Evolutionary conservation across 2,888 invertebrate species (phyloP).

Genomic region (Scaptomyza polygonia): DNA sequence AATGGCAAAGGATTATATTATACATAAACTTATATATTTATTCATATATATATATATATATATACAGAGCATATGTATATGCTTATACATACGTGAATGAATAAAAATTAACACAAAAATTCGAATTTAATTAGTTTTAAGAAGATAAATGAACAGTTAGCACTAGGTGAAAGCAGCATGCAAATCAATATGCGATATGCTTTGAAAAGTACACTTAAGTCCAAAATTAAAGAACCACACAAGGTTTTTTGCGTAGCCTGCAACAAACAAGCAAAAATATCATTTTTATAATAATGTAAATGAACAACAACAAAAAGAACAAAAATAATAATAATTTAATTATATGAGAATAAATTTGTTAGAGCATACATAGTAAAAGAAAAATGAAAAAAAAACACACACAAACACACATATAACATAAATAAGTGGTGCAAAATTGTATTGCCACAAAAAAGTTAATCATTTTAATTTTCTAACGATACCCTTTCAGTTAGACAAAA

Average conservation of each 20-base stretch:
- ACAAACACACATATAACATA: conserved; percentile 28
- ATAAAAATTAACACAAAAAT: conserved; percentile 83
- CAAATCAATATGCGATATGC: conserved; percentile 71
- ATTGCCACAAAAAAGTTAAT: conserved; percentile 40
- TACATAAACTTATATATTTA: conserved; percentile 42
- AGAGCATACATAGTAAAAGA: conserved; percentile 48
- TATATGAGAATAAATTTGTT: conserved; percentile 69
- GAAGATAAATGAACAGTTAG: conserved; percentile 65
- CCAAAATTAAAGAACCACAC: conserved; percentile 57
- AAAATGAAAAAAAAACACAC: conserved; percentile 14
- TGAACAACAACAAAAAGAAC: conserved; percentile 33
- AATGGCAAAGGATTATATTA: conserved; percentile 63
- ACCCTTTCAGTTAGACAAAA: conserved; percentile 40
- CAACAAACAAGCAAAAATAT: conserved; percentile 62
- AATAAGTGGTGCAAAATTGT: conserved; percentile 41
- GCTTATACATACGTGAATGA: conserved; percentile 43
- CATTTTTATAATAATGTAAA: conserved; percentile 71
- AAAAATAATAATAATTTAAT: conserved; percentile 39
- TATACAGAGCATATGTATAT: conserved; percentile 37
- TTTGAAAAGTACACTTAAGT: conserved; percentile 59
- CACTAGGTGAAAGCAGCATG: conserved; percentile 63
- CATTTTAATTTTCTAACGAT: conserved; percentile 28
- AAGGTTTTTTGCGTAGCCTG: conserved; percentile 71
- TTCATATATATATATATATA: conserved; percentile 26
- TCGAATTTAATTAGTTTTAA: conserved; percentile 84